Percentiles rank a stretch among this genome's conserved stretches.
phyloP scores from a whole-genome alignment of 1,140 invertebrate species.

The Procambarus clarkii region DNA sequence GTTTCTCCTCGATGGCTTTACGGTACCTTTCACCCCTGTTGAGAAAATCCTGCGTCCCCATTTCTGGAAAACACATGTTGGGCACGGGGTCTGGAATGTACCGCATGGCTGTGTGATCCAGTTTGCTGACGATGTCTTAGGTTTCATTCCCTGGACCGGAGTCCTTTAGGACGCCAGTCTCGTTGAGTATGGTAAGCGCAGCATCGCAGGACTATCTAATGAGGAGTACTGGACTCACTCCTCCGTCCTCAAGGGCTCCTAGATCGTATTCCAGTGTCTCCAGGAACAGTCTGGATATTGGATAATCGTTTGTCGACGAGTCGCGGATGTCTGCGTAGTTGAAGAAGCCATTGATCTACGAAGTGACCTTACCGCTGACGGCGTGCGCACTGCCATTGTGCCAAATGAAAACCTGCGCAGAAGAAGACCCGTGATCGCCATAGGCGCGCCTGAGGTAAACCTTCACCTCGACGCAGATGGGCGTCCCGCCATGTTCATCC shows the following conservation, averaged over 20 bases:
- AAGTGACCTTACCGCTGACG: slow-evolving; percentile 13
- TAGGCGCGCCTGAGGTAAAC: neutral
- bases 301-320: neutral
- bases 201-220: neutral
- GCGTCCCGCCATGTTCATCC: neutral
- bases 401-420: neutral
- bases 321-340: slow-evolving; percentile 19
- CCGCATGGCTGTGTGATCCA: neutral
- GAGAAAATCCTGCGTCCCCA: neutral
- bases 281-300: slow-evolving; percentile 12
- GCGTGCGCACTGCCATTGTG: neutral
- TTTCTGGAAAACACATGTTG: slow-evolving; percentile 25
- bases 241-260: neutral
- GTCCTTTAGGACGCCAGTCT: neutral
- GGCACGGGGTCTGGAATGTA: neutral
- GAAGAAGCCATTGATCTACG: slow-evolving; percentile 14
- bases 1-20: neutral
- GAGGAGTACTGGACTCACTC: neutral
- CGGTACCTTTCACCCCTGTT: neutral
- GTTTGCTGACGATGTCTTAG: neutral
- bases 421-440: neutral
- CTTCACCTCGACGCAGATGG: neutral
- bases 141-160: neutral
- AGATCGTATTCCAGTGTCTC: neutral
- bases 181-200: neutral